Conservation (phyloP, 35 echinoderm and acorn worm species). For the Lytechinus pictus region DNA sequence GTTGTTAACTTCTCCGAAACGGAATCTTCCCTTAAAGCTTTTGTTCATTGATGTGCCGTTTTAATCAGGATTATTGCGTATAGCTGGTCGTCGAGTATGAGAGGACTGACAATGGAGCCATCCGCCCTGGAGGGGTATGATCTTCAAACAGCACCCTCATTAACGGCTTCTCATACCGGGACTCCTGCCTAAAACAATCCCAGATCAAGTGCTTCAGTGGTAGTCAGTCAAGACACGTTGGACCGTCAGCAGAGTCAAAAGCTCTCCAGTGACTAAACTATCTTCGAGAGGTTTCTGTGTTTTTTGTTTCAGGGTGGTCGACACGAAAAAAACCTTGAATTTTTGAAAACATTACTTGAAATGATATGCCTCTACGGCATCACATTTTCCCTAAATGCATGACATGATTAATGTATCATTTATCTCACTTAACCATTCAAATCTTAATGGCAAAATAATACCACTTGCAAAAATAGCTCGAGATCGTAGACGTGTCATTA, state of each 20-base stretch:
- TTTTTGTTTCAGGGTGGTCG: background rate
- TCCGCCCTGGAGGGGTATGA: background rate
- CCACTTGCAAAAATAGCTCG: too few species aligned
- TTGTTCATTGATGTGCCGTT: background rate
- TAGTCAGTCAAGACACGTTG: background rate
- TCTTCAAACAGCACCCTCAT: constrained; percentile 10
- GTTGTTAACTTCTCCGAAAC: too few species aligned
- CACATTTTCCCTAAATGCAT: too few species aligned
- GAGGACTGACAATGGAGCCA: background rate
- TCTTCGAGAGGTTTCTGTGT: background rate
- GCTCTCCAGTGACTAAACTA: background rate
- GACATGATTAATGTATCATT: too few species aligned
- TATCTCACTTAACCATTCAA: too few species aligned
- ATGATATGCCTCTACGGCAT: too few species aligned
- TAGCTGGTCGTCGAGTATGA: background rate
- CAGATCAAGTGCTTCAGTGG: background rate
- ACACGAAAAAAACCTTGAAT: too few species aligned
- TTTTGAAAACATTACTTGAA: too few species aligned
- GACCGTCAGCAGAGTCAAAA: background rate
- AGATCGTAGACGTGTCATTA: too few species aligned
- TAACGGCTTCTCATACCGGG: background rate
- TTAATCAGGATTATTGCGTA: background rate
- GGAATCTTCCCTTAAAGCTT: background rate
- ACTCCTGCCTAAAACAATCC: background rate
- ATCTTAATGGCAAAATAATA: too few species aligned